phyloP scores from a whole-genome alignment of 2,113 vertebrate genomes.

The Hippoglossus stenolepis region DNA sequence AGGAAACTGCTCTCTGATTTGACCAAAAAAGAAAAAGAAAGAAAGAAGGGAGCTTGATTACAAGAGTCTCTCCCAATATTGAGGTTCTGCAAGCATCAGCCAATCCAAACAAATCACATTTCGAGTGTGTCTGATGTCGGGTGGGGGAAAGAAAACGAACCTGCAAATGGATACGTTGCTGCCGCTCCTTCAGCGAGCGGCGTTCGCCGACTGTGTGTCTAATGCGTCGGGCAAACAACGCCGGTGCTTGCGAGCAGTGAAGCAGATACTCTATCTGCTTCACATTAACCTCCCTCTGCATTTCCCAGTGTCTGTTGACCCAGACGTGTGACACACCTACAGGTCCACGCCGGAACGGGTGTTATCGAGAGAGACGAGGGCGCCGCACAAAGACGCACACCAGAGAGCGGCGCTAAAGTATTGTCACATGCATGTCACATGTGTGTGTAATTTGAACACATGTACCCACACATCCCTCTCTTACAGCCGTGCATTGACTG shows the following conservation, averaged over 20 bases:
- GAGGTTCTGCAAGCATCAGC: conserved; percentile 1
- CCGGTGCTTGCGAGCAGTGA: conserved; percentile 31
- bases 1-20: neutral
- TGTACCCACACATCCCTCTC: conserved; percentile 1
- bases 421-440: conserved; percentile 16
- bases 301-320: conserved; percentile 59
- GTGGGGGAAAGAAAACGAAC: conserved; percentile 3
- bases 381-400: neutral
- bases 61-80: neutral
- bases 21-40: neutral
- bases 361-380: no score
- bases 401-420: neutral
- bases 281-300: conserved; percentile 64
- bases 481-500: conserved; percentile 21
- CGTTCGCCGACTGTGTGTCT: conserved; percentile 35
- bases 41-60: conserved; percentile 1
- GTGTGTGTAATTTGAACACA: conserved; percentile 38
- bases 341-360: conserved; percentile 26
- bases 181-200: neutral
- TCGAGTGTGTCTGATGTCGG: conserved; percentile 14
- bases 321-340: conserved; percentile 32
- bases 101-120: conserved; percentile 29
- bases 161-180: conserved; percentile 14
- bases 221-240: conserved; percentile 46
- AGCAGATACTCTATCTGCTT: conserved; percentile 38